Evolutionary conservation across 2,113 vertebrate species (phyloP), one percentile per base, ranked within the genome.

Genomic region (Catharus fuscescens): DNA sequence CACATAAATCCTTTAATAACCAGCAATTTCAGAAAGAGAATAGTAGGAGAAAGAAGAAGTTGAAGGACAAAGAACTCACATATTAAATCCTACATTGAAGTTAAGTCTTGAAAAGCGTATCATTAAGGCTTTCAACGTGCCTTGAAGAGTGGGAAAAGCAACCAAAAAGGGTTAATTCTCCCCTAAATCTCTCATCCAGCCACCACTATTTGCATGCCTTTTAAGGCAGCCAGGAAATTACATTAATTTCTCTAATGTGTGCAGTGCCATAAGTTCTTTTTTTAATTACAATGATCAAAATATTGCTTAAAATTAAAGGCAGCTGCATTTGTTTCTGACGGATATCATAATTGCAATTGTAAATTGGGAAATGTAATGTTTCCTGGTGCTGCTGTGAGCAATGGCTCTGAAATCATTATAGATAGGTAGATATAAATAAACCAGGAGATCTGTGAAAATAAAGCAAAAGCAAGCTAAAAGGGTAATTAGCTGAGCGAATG

Each of bases 261-360:
- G 93, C 94, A 52, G 91, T 77, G 85, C 94, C 94, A 60, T 94
- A 97, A 97, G 97, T 97, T 97, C 95, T 95, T 98, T 97, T 97
- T 97, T 98, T 96, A 98, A 98, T 98, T 98, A 98, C 95, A 96
- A 97, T 98, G 98, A 98, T 98, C 97, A 98, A 98, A 98, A 98
- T 98, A 98, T 98, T 98, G 97, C 97, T 98, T 97, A 97, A 97
- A 97, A 98, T 97, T 96, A 97, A 98, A 88, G 94, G 97, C 97
- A 98, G 98, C 97, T 98, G 98, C 97, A 96, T 97, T 97, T 97
- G 96, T 98, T 98, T 97, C 97, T 96, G 96, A 96, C 74, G 84
- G 97, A 94, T 97, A 93, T 96, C 96, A 93, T 98, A 98, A 98
- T 97, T 98, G 98, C 96, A 83, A 96, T 97, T 95, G 97, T 98